A percentile compares a stretch with the other conserved stretches of the same genome.
These are phyloP conservation scores for Chloroclysta siterata DNA, from an alignment of 2,888 invertebrate species.

Conservation along the genomic window DNA sequence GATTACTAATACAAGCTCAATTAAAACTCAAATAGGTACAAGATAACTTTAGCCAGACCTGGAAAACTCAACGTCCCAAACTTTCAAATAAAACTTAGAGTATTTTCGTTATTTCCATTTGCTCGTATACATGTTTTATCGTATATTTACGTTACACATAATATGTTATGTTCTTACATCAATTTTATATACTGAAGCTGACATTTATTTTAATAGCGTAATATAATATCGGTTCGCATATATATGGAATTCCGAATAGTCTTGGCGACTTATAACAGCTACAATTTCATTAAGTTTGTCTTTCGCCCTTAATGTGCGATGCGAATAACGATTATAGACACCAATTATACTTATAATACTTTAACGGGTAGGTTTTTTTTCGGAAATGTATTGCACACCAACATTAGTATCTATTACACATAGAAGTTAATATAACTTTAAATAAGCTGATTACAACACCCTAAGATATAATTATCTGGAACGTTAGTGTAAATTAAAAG, in stretches of 20 bases:
- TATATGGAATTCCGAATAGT: not conserved
- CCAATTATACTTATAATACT: slow-evolving; percentile 16
- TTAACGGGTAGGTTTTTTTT: slow-evolving; percentile 2
- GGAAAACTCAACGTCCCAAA: slow-evolving; percentile 28
- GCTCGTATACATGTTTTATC: slow-evolving; percentile 43
- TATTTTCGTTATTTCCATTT: slow-evolving; percentile 30
- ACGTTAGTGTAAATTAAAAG: slow-evolving; percentile 26
- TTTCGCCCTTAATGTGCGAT: slow-evolving; percentile 17
- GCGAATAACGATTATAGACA: slow-evolving; percentile 9
- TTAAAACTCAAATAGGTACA: too few species aligned
- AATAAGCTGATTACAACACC: slow-evolving; percentile 17
- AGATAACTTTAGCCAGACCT: slow-evolving; percentile 4
- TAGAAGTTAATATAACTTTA: slow-evolving; percentile 14
- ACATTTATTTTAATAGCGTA: slow-evolving; percentile 28
- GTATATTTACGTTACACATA: slow-evolving; percentile 40
- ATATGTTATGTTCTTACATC: slow-evolving; percentile 29
- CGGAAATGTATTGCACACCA: slow-evolving; percentile 7
- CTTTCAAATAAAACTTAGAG: slow-evolving; percentile 24
- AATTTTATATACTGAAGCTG: slow-evolving; percentile 37
- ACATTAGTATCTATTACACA: slow-evolving; percentile 11
- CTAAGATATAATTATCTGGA: slow-evolving; percentile 26
- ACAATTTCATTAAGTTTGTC: not conserved
- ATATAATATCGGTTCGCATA: slow-evolving; percentile 18
- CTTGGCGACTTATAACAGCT: not conserved
- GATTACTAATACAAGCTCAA: not conserved